Evolutionary conservation across 2,113 vertebrate genomes (phyloP).

Genomic region (Eptesicus fuscus): DNA sequence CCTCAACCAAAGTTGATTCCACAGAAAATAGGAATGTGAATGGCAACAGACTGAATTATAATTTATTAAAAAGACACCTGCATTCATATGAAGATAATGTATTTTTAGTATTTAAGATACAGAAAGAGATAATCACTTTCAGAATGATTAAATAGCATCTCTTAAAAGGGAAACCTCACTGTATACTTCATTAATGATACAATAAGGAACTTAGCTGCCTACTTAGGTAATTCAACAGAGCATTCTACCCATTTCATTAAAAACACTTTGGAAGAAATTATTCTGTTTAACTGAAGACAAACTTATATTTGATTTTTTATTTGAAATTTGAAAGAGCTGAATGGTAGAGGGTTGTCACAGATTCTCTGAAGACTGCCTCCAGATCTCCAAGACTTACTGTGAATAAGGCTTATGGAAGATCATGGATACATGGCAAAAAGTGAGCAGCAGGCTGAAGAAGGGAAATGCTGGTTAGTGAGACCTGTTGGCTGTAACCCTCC

Average conservation of each 20-base stretch:
- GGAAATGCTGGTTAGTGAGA: constrained; percentile 45
- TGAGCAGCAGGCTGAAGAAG: constrained; percentile 10
- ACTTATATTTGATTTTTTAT: neutral
- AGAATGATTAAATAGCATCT: neutral
- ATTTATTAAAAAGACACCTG: neutral
- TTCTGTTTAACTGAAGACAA: neutral
- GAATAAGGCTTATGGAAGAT: neutral
- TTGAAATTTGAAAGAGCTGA: neutral
- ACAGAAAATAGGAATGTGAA: neutral
- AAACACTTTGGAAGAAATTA: neutral
- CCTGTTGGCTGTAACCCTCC: constrained; percentile 27
- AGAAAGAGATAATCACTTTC: neutral
- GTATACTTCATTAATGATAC: neutral
- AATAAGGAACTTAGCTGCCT: neutral
- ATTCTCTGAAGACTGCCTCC: neutral
- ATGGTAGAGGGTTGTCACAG: neutral
- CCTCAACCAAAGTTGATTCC: neutral
- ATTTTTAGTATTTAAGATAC: neutral
- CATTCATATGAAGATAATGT: neutral
- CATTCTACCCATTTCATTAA: neutral
- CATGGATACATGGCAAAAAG: neutral
- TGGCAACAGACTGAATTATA: neutral
- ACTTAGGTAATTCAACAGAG: neutral
- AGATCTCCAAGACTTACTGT: neutral
- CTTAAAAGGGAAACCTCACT: neutral